These are phyloP conservation scores for Phycodurus eques DNA, from an alignment of 2,113 vertebrate genomes.

Conservation along the genomic window DNA sequence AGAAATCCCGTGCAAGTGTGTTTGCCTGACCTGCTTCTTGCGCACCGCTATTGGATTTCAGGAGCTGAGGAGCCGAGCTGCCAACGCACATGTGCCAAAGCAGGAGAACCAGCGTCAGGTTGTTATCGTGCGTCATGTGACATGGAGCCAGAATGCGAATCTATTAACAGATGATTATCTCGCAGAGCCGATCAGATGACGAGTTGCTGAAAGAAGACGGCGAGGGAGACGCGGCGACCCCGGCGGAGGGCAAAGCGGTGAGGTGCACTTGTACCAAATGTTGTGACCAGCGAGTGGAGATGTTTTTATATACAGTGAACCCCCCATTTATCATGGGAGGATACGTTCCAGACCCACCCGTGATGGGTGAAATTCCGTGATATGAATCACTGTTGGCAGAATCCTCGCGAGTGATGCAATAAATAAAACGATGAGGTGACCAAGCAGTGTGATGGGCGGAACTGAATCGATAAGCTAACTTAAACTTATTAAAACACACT, in stretches of 20 bases:
- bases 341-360: no score
- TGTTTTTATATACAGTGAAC: no score
- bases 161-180: not conserved
- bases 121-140: not conserved
- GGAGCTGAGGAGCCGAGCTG: conserved; percentile 31
- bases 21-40: not conserved
- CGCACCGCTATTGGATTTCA: conserved; percentile 18
- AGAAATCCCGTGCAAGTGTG: not conserved
- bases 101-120: conserved; percentile 32
- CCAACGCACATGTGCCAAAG: conserved; percentile 1
- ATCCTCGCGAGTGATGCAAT: no score
- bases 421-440: no score
- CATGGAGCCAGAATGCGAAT: not conserved
- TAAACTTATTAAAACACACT: not conserved
- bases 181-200: conserved; percentile 32
- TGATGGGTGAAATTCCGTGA: no score
- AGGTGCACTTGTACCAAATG: not conserved
- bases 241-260: conserved; percentile 26
- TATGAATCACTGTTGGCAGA: no score
- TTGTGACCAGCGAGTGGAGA: not conserved
- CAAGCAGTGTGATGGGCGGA: no score
- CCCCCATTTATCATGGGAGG: no score
- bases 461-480: no score
- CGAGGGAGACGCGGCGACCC: not conserved
- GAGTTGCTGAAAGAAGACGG: conserved; percentile 16